These are phyloP conservation scores for Clarias batrachus DNA, from an alignment of 2,113 vertebrate species.

Conservation along the genomic window DNA sequence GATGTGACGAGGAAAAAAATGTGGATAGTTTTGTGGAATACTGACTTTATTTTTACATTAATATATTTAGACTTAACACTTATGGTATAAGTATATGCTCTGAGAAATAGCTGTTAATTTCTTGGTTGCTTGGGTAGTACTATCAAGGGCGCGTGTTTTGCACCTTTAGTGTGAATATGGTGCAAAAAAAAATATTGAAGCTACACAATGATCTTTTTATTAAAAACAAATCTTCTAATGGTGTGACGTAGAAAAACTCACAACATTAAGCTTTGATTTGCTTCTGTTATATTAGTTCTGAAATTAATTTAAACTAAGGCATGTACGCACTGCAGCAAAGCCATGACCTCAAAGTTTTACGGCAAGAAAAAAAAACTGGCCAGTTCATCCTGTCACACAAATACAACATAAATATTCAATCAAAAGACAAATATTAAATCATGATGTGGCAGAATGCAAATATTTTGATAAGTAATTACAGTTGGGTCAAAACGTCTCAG, in stretches of 20 bases:
- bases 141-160: background rate
- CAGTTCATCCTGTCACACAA: background rate
- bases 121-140: background rate
- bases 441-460: background rate
- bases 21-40: background rate
- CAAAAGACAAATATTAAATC: background rate
- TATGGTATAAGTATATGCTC: background rate
- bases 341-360: background rate
- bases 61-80: background rate
- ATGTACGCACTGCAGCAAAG: background rate
- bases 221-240: background rate
- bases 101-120: background rate
- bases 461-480: background rate
- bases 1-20: background rate
- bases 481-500: background rate
- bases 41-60: background rate
- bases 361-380: background rate
- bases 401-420: background rate
- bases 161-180: background rate
- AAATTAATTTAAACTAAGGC: background rate
- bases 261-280: background rate
- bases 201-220: background rate
- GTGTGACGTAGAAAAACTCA: background rate
- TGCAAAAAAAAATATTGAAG: background rate
- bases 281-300: background rate